Conservation (phyloP, 2,797 vertebrate genomes). For the Schizopygopsis malacanthus region DNA sequence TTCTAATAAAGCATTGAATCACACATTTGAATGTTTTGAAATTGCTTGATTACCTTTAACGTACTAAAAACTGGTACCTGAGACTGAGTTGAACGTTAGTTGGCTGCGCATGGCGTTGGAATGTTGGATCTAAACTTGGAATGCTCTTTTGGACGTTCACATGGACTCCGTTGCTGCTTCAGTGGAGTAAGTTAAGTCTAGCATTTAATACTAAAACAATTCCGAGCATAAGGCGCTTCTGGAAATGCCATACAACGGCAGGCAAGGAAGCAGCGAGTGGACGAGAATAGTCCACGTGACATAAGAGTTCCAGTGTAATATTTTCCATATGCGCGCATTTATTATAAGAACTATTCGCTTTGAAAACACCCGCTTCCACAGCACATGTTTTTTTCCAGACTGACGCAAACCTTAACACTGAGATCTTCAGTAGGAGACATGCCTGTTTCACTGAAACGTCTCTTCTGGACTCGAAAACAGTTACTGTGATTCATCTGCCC, state of each 20-base stretch:
- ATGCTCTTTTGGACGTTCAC: not conserved
- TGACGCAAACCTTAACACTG: constrained; percentile 26
- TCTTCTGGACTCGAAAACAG: not conserved
- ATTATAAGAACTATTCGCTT: constrained; percentile 64
- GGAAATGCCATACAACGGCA: constrained; percentile 25
- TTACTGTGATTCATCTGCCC: not conserved
- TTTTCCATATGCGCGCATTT: constrained; percentile 78
- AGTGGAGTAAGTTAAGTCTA: not conserved
- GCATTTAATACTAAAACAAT: not conserved
- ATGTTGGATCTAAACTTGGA: not conserved
- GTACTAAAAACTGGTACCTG: not conserved
- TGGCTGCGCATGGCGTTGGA: not conserved
- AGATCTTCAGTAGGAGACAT: constrained; percentile 11
- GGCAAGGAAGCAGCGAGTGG: constrained; percentile 22
- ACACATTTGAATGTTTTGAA: not conserved
- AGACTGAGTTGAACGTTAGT: not conserved
- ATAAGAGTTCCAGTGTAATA: constrained; percentile 72
- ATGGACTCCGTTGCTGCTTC: not conserved
- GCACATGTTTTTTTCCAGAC: constrained; percentile 42
- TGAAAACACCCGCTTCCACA: constrained; percentile 68
- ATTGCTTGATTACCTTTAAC: not conserved
- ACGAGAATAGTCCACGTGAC: constrained; percentile 68
- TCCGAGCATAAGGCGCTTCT: constrained; percentile 19
- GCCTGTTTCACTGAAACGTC: constrained; percentile 35
- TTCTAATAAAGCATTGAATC: constrained; percentile 17